phyloP scores from a whole-genome alignment of 2,888 invertebrate genomes.

The Cerceris rybyensis region DNA sequence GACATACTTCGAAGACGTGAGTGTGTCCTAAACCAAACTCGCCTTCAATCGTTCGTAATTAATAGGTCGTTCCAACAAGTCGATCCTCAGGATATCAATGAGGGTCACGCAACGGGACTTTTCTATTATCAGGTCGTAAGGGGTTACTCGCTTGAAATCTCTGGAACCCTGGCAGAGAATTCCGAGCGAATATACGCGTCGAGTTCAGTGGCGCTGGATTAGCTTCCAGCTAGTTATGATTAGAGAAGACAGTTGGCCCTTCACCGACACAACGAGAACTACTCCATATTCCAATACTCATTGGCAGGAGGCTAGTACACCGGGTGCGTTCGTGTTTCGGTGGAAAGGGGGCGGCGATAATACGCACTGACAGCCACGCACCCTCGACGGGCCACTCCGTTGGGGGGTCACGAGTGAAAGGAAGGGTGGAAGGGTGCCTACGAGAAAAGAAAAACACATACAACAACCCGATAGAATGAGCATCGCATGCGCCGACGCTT shows the following conservation, averaged over 20 bases:
- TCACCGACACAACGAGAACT: conserved; percentile 40
- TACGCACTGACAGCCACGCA: conserved; percentile 80
- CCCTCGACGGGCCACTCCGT: conserved; percentile 62
- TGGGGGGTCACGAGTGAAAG: conserved; percentile 44
- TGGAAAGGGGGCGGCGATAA: conserved; percentile 74
- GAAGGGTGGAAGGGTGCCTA: conserved; percentile 56
- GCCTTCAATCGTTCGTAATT: conserved; percentile 53
- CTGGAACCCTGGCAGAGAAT: background rate
- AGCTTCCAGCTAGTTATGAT: conserved; percentile 78
- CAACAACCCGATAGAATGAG: conserved; percentile 77
- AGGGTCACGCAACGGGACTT: conserved; percentile 7
- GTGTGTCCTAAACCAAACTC: conserved; percentile 4
- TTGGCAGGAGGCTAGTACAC: conserved; percentile 28
- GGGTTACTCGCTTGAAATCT: conserved; percentile 28
- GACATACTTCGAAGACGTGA: no score
- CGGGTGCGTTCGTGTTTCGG: conserved; percentile 54
- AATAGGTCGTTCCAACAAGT: conserved; percentile 31
- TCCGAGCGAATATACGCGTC: conserved; percentile 17
- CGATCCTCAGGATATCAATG: conserved; percentile 36
- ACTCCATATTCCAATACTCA: conserved; percentile 66
- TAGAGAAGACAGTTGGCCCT: conserved; percentile 80
- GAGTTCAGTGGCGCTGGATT: conserved; percentile 67
- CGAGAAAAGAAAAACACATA: conserved; percentile 75
- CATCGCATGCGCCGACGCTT: conserved; percentile 71
- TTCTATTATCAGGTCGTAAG: conserved; percentile 30